Evolutionary conservation across 2,888 invertebrate genomes (phyloP).

Genomic region (Drosophila suboccidentalis): DNA sequence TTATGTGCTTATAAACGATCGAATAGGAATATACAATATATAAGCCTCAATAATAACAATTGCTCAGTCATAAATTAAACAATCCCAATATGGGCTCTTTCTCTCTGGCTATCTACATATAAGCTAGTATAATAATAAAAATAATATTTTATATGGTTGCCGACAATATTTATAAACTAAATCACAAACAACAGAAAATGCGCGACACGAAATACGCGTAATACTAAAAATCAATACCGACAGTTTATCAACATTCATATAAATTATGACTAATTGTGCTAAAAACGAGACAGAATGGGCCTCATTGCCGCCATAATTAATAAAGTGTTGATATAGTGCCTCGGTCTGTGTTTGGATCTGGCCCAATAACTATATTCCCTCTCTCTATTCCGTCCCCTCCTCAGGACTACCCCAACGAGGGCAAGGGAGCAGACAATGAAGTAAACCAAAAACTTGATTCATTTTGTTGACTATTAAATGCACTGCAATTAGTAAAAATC

Average conservation of each 20-base stretch:
- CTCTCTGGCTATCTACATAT: slow-evolving; percentile 31
- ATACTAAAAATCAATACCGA: slow-evolving; percentile 75
- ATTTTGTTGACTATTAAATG: slow-evolving; percentile 1
- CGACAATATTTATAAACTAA: slow-evolving; percentile 69
- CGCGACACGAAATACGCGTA: slow-evolving; percentile 64
- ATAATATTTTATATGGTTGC: slow-evolving; percentile 12
- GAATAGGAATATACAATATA: slow-evolving; percentile 4
- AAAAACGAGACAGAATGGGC: slow-evolving; percentile 71
- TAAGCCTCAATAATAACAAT: slow-evolving; percentile 59
- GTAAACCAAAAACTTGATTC: neutral
- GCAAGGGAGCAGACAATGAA: slow-evolving; percentile 19
- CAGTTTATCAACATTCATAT: slow-evolving; percentile 69
- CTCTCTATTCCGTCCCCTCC: neutral
- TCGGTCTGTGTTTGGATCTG: slow-evolving; percentile 2
- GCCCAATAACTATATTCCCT: neutral
- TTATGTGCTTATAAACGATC: slow-evolving; percentile 34
- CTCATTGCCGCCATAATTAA: slow-evolving; percentile 58
- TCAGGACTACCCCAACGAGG: slow-evolving; percentile 45
- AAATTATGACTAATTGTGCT: slow-evolving; percentile 82
- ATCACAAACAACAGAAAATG: slow-evolving; percentile 63
- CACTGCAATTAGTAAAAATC: too few species aligned
- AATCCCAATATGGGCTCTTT: slow-evolving; percentile 58
- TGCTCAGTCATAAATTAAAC: slow-evolving; percentile 70
- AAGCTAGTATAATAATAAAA: slow-evolving; percentile 25
- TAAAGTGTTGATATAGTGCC: slow-evolving; percentile 55